phyloP scores from a whole-genome alignment of 1,140 invertebrate genomes.

The Oncopodura yosiiana region DNA sequence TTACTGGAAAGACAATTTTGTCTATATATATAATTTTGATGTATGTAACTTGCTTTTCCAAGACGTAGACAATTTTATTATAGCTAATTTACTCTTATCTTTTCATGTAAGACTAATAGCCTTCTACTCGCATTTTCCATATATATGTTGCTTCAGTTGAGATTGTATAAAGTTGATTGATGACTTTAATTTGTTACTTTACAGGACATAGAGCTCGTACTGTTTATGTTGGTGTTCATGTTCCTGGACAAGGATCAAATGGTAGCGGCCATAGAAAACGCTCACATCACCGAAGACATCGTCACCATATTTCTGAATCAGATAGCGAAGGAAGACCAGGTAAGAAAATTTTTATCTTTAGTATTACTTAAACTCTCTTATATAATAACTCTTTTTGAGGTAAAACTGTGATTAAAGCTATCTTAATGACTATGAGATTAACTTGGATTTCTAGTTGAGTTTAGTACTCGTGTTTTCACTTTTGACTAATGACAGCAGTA shows the following conservation, averaged over 20 bases:
- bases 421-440: no score
- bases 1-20: no score
- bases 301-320: slow-evolving; percentile 64
- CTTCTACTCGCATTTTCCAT: no score
- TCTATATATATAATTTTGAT: no score
- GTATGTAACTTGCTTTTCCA: neutral
- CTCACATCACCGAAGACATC: slow-evolving; percentile 42
- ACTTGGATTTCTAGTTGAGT: no score
- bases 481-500: no score
- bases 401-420: no score
- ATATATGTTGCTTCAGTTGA: neutral
- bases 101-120: no score
- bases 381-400: no score
- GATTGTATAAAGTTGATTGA: neutral
- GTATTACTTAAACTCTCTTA: neutral
- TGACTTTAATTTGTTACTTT: slow-evolving; percentile 10
- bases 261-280: slow-evolving; percentile 44
- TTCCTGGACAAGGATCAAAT: slow-evolving; percentile 47
- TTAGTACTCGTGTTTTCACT: no score
- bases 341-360: slow-evolving; percentile 23
- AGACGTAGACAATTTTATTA: neutral
- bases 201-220: slow-evolving; percentile 78
- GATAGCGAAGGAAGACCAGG: slow-evolving; percentile 39
- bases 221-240: slow-evolving; percentile 77
- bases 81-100: neutral